Base-by-base conservation (phyloP, 2,113 vertebrate species). In the Sapajus apella region DNA sequence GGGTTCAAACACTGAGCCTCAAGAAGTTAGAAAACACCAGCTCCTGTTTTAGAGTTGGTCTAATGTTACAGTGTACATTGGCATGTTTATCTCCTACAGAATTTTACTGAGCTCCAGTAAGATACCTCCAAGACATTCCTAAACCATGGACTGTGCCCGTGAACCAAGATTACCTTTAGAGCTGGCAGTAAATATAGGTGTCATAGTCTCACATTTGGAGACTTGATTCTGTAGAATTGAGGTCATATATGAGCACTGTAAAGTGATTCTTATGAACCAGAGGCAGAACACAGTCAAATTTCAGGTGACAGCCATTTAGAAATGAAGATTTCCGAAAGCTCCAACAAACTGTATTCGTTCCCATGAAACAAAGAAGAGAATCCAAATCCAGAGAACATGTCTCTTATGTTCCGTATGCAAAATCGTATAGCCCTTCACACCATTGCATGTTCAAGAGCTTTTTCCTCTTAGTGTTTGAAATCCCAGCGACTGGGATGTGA, bases 361-460 rank as follows among this genome's bases (percentile, higher is more conserved):
- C 23, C 3, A 17, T 11, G 30, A 83, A 96, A 81, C 56, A 95
- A 80, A 35, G 61, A 83, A 96, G 45, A 91, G 7, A 89, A 52
- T 91, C 75, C 17, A 21, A 95, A 95, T 72, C 64, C 30, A 84
- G 50, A 85, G 45, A 83, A 18, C 27, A 13, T 4, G 27, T n/a
- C 17, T 58, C 43, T 73, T 66, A 47, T 40, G 8, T 50, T 86
- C 52, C 58, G 16, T 61, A 37, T 3, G 7, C 47, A 43, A 43
- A 86, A 32, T 1, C 37, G 47, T 58, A 13, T 5, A 17, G 37
- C 32, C 37, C 56, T 91, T 27, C 30, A 75, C 27, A 58, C 30
- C n/a, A 21, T 0, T 9, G 12, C 47, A 43, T n/a, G 18, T 77
- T 77, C 40, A 64, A 52, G 43, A 47, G 70, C 13, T 95, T 76